Conservation (phyloP, 2,888 invertebrate species). For the Ypsolopha scabrella region DNA sequence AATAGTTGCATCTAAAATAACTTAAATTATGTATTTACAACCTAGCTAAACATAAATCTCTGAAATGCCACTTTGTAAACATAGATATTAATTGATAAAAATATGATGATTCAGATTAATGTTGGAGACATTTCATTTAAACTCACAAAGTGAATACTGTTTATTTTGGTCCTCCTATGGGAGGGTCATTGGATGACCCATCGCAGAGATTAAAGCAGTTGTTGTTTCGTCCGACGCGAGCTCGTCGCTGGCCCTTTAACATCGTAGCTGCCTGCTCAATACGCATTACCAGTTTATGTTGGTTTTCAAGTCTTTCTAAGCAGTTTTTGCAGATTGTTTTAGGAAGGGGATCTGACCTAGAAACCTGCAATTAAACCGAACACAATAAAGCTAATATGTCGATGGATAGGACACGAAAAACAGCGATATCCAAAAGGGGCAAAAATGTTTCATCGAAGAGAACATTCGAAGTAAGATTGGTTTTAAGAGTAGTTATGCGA, state of each 20-base stretch:
- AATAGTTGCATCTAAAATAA: background rate
- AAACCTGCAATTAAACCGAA: conserved; percentile 64
- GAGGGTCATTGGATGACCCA: conserved; percentile 20
- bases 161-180: conserved; percentile 12
- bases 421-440: no score
- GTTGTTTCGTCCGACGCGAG: conserved; percentile 22
- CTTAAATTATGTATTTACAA: background rate
- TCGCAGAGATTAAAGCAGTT: conserved; percentile 28
- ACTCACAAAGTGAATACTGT: background rate
- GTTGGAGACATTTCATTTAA: background rate
- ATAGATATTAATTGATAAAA: no score
- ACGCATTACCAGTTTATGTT: conserved; percentile 61
- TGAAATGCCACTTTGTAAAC: no score
- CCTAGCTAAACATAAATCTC: background rate
- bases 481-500: no score
- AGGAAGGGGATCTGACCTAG: conserved; percentile 74
- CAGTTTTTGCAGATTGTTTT: conserved; percentile 77
- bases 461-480: no score
- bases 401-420: no score
- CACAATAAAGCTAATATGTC: no score
- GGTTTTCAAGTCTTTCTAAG: conserved; percentile 69
- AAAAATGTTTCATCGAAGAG: no score
- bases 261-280: conserved; percentile 56
- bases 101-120: background rate
- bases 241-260: conserved; percentile 41